These are phyloP conservation scores for Leucoraja ocellata DNA, from an alignment of 2,797 vertebrate genomes.

Conservation along the genomic window DNA sequence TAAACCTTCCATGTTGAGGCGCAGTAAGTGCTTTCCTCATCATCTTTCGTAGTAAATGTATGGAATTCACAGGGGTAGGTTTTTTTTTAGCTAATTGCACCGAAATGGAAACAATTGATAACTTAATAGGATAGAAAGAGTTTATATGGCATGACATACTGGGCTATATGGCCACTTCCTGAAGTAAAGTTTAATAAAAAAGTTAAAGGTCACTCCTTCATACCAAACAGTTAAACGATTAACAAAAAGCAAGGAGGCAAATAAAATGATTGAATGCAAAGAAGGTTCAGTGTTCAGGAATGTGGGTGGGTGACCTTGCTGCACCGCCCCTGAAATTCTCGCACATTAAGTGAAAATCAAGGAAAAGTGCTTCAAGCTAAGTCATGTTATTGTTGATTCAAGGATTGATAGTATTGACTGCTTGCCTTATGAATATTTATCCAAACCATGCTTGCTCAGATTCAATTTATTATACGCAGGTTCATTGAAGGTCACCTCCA, in stretches of 20 bases:
- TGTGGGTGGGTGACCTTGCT: neutral
- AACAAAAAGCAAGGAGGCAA: neutral
- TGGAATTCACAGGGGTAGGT: neutral
- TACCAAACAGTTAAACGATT: neutral
- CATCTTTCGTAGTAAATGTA: no score
- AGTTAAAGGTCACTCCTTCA: neutral
- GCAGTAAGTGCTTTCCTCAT: neutral
- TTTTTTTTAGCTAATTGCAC: neutral
- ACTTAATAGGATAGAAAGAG: neutral
- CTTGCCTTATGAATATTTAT: conserved; percentile 35
- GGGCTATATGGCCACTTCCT: neutral
- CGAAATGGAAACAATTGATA: neutral
- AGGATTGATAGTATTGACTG: neutral
- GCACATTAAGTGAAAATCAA: conserved; percentile 5
- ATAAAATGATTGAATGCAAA: neutral
- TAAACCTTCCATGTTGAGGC: neutral
- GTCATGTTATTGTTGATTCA: neutral
- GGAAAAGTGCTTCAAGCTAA: conserved; percentile 3
- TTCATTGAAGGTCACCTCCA: conserved; percentile 6
- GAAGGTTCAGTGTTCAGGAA: conserved; percentile 4
- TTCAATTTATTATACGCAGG: conserved; percentile 18
- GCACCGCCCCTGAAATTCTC: neutral
- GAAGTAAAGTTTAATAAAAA: neutral
- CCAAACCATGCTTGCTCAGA: neutral
- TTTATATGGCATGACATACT: neutral